Evolutionary conservation across 1,140 invertebrate genomes (phyloP).

Genomic region (Harpegnathos saltator): DNA sequence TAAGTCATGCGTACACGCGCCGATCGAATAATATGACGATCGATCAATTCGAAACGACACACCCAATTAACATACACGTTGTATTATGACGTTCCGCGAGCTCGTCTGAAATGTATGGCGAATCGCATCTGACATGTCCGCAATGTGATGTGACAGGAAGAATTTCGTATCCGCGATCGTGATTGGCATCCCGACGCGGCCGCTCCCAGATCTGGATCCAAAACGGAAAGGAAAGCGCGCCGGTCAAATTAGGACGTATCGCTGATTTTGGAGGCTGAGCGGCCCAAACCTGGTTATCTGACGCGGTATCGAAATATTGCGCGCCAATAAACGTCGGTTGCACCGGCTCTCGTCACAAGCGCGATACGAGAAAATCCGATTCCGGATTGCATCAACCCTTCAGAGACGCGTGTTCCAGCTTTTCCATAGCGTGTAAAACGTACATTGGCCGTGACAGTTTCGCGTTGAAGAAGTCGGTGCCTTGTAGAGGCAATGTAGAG

Average conservation of each 20-base stretch:
- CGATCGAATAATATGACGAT: background rate
- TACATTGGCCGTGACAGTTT: background rate
- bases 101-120: background rate
- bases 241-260: slow-evolving; percentile 21
- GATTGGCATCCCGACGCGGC: slow-evolving; percentile 17
- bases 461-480: background rate
- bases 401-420: background rate
- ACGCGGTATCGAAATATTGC: background rate
- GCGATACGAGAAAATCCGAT: background rate
- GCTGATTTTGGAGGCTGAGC: background rate
- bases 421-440: background rate
- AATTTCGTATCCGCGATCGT: slow-evolving; percentile 36
- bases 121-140: slow-evolving; percentile 8
- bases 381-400: slow-evolving; percentile 16
- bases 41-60: slow-evolving; percentile 1
- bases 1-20: background rate
- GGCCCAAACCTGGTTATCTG: slow-evolving; percentile 17
- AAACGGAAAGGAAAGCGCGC: slow-evolving; percentile 44
- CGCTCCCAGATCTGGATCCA: slow-evolving; percentile 37
- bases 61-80: slow-evolving; percentile 23
- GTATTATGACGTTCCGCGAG: background rate
- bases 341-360: too few species aligned
- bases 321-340: too few species aligned
- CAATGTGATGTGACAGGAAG: slow-evolving; percentile 27
- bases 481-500: background rate